phyloP scores from a whole-genome alignment of 2,113 vertebrate genomes.

The Psittacula cyanocephala region DNA sequence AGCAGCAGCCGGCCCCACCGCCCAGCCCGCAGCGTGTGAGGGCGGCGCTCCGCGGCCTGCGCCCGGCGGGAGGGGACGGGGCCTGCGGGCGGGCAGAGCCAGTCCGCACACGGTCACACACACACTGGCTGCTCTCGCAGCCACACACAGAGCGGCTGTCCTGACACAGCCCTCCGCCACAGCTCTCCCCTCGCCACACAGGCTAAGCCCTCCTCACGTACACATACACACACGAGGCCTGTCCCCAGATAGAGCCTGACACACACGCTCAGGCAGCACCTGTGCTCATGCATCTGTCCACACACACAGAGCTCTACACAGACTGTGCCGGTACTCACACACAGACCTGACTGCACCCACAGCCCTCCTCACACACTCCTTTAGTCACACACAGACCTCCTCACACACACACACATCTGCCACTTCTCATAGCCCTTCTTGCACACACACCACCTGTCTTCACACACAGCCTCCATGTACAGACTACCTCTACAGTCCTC shows the following conservation, averaged over 20 bases:
- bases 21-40: neutral
- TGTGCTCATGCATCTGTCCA: neutral
- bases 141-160: neutral
- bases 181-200: neutral
- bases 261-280: neutral
- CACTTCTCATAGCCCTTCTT: neutral
- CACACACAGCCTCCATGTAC: neutral
- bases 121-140: no score
- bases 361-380: neutral
- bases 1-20: neutral
- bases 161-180: no score
- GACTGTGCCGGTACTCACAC: no score
- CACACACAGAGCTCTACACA: neutral
- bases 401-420: neutral
- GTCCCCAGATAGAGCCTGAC: neutral
- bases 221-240: neutral
- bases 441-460: rapidly evolving
- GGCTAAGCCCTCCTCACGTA: neutral
- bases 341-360: no score
- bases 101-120: no score
- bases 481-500: neutral
- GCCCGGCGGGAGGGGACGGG: neutral
- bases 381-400: neutral
- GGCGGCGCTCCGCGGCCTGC: neutral
- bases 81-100: neutral